phyloP scores from a whole-genome alignment of 2,113 vertebrate genomes.

The Lagopus muta region DNA sequence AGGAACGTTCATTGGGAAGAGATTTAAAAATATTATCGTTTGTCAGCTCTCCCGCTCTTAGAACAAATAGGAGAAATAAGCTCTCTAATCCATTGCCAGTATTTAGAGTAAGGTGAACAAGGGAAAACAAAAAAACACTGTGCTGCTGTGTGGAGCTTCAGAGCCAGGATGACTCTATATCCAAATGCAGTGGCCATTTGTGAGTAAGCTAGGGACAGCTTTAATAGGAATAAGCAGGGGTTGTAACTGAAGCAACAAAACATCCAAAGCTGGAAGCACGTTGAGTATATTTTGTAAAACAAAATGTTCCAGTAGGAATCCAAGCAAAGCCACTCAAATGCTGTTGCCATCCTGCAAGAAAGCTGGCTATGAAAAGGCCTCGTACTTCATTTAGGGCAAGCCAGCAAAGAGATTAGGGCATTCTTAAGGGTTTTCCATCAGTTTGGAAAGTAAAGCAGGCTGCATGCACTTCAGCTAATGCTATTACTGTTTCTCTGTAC shows the following conservation, averaged over 20 bases:
- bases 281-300: conserved; percentile 45
- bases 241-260: conserved; percentile 2
- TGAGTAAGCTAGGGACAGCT: conserved; percentile 14
- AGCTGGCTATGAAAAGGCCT: not conserved
- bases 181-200: not conserved
- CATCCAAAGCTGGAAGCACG: not conserved
- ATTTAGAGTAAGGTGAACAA: not conserved
- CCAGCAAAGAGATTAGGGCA: conserved; percentile 5
- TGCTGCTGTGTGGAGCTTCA: not conserved
- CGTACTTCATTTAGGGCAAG: conserved; percentile 35
- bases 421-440: not conserved
- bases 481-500: not conserved
- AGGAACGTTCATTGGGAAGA: not conserved
- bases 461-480: not conserved
- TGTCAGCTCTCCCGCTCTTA: not conserved
- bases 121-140: not conserved
- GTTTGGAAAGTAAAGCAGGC: not conserved
- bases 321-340: conserved; percentile 37
- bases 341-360: not conserved
- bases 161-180: not conserved
- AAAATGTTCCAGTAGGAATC: not conserved
- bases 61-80: not conserved
- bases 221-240: not conserved
- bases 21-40: not conserved
- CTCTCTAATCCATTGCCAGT: not conserved